Evolutionary conservation across 1,140 invertebrate genomes (phyloP), one percentile per base, ranked within the genome.

Genomic region (Zaprionus ornatus): DNA sequence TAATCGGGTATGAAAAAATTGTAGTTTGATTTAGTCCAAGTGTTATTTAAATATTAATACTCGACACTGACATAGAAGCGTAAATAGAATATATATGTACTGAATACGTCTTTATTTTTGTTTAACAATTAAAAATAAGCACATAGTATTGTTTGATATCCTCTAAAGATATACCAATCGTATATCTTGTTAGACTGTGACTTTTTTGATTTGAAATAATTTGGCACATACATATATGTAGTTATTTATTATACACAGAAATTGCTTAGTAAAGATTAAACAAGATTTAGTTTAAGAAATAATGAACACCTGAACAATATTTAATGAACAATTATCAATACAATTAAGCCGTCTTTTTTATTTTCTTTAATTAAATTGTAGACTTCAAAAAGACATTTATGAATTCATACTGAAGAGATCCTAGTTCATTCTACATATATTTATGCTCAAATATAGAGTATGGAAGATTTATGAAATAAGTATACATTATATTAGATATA

Each of bases 281-380:
- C 52, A 74, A 74, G 54, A 63, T 40, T 52, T 1, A n/a, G 45
- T 50, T 69, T 63, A 19, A 70, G n/a, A 74, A 67, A 69, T 50
- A 50, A 50, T 50, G 4, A 23, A 50, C 45, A 50, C 19, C 19
- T 12, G 45, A 4, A 50, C 19, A 50, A 50, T 50, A 50, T 50
- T 50, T 50, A 13, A 23, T 23, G 9, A 23, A 50, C 19, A 50
- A 50, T 21, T 21, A 50, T 21, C 19, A 23, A 50, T 50, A 50
- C 10, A 21, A 50, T 50, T 21, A n/a, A 42, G 4, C n/a, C 4
- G 4, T 42, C 19, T 48, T 67, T 64, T n/a, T 12, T 13, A 9
- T 66, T 42, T 37, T 45, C n/a, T 54, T 32, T 35, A 65, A 65
- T 25, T 42, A 64, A 64, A 71, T 71, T 64, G 48, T 48, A 59